Evolutionary conservation across 1,140 invertebrate genomes (phyloP).

Genomic region (Drepana arcuata): DNA sequence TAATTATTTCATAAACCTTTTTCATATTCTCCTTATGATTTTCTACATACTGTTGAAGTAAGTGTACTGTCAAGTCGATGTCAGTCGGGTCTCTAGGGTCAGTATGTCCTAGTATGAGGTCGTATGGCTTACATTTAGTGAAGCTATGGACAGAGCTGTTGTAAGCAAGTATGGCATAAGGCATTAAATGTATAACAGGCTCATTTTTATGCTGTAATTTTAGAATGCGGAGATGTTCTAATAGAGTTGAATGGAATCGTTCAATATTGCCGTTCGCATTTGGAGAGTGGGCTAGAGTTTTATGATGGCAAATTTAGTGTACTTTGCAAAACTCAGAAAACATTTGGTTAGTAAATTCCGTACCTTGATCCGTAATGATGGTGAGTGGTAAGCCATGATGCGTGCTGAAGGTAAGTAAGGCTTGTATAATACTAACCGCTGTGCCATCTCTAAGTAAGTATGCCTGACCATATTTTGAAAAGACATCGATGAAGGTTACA

Average conservation of each 20-base stretch:
- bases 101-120: no score
- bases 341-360: neutral
- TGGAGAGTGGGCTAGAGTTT: neutral
- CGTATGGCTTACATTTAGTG: no score
- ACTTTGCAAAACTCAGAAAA: neutral
- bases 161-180: no score
- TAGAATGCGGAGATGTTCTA: neutral
- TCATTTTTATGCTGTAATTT: neutral
- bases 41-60: no score
- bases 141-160: no score
- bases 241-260: neutral
- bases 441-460: neutral
- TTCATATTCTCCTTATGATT: no score
- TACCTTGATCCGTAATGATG: neutral
- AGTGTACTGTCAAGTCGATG: no score
- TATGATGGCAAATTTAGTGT: neutral
- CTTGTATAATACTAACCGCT: neutral
- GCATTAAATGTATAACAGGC: neutral
- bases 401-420: neutral
- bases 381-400: neutral
- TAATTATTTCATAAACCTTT: conserved; percentile 16
- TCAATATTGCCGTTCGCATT: neutral
- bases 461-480: neutral
- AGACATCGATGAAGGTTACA: neutral
- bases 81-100: no score